Conservation (phyloP, 2,797 vertebrate genomes). For the Sebastes trivittatus region DNA sequence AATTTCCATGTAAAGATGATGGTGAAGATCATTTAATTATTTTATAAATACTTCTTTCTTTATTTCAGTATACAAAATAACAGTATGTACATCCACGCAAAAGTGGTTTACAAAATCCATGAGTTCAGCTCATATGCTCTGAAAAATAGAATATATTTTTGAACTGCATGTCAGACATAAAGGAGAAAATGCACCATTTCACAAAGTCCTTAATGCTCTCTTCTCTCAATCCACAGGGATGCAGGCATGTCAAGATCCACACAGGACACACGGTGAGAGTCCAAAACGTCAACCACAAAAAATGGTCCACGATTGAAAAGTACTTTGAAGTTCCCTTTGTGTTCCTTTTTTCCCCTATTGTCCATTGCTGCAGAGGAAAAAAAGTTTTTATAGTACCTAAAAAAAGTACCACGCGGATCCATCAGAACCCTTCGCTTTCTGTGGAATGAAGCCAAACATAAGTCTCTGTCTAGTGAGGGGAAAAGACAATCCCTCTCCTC, state of each 20-base stretch:
- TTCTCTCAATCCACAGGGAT: slow-evolving; percentile 73
- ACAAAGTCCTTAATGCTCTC: slow-evolving; percentile 68
- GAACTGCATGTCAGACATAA: slow-evolving; percentile 71
- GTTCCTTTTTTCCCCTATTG: slow-evolving; percentile 60
- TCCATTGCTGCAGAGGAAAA: slow-evolving; percentile 54
- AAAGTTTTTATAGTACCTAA: slow-evolving; percentile 49
- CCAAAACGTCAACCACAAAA: slow-evolving; percentile 68
- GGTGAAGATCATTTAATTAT: slow-evolving; percentile 83
- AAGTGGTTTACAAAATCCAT: slow-evolving; percentile 89
- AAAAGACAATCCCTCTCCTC: slow-evolving; percentile 53
- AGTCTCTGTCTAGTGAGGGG: slow-evolving; percentile 48
- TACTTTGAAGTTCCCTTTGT: slow-evolving; percentile 80
- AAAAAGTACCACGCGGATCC: slow-evolving; percentile 65
- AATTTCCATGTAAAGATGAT: slow-evolving; percentile 52
- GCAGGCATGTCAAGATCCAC: slow-evolving; percentile 62
- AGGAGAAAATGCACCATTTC: slow-evolving; percentile 69
- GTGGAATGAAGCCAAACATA: slow-evolving; percentile 59
- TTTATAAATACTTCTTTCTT: slow-evolving; percentile 97
- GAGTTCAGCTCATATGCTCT: slow-evolving; percentile 76
- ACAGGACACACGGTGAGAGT: slow-evolving; percentile 60
- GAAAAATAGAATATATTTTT: slow-evolving; percentile 74
- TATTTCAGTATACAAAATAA: slow-evolving; percentile 93
- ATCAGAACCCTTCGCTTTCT: slow-evolving; percentile 59
- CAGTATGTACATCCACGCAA: slow-evolving; percentile 94
- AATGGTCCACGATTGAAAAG: slow-evolving; percentile 67